Evolutionary conservation across 2,888 invertebrate species (phyloP), one percentile per base, ranked within the genome.

Genomic region (Latrodectus hesperus): DNA sequence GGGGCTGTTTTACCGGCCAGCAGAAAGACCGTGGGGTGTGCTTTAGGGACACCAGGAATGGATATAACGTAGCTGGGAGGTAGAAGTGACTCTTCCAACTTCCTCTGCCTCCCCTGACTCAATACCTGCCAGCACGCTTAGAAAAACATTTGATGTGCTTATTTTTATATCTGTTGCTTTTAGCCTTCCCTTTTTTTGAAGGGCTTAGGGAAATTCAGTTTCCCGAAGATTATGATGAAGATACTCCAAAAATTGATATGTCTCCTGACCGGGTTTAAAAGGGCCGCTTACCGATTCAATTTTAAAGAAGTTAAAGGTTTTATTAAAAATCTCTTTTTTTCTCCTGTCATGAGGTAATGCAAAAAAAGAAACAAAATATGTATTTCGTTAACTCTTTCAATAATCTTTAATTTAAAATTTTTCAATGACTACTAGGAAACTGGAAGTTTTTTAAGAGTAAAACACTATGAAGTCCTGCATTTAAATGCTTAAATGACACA

Each of bases 1-100:
- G 73, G 84, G 84, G 78, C 71, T 71, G 51, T 64, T 79, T 17
- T 55, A 12, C 67, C 53, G 65, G 53, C 53, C 74, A 74, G 60
- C 74, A 79, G 60, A 60, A 72, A 55, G 53, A 68, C 73, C 77
- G 9, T 14, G 17, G 38, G 71, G 64, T 64, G 64, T 72, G 71
- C 53, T 64, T 60, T 38, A 51, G 51, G 70, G 38, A 79, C 16
- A 38, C 49, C 49, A 67, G 49, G 75, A 70, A 65, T 38, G 52
- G 38, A 53, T 22, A 55, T 22, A 22, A 22, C 12, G 68, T 17
- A 22, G 22, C n/a, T 38, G 53, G 78, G 53, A 26, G n/a, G 17
- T 22, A 17, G 26, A 14, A 71, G 68, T 77, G 60, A 60, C 6
- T 60, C 10, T 60, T 77, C 68, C 51, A 17, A 60, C 65, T 55